Evolutionary conservation across 2,113 vertebrate species (phyloP).

Genomic region (Embiotoca jacksoni): DNA sequence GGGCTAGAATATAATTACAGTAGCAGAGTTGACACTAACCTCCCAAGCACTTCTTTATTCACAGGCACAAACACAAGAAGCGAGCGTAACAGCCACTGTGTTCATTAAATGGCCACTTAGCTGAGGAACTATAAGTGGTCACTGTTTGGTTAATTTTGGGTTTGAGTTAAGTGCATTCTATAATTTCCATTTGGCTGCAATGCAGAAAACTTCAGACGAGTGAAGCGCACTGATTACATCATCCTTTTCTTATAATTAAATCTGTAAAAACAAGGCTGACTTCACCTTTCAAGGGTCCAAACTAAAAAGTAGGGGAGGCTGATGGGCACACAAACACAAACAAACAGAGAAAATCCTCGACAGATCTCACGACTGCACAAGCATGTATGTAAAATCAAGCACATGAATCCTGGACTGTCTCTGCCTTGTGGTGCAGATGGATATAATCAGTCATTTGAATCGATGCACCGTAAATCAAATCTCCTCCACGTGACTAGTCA

Average conservation of each 20-base stretch:
- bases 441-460: slow-evolving; percentile 34
- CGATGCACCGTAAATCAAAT: slow-evolving; percentile 41
- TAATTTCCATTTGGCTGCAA: slow-evolving; percentile 34
- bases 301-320: not conserved
- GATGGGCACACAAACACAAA: not conserved
- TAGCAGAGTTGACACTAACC: slow-evolving; percentile 28
- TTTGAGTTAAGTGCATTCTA: slow-evolving; percentile 31
- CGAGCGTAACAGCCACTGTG: slow-evolving; percentile 30
- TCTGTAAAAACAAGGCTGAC: not conserved
- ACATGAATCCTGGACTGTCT: slow-evolving; percentile 39
- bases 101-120: slow-evolving; percentile 22
- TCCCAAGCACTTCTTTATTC: slow-evolving; percentile 18
- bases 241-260: slow-evolving; percentile 4
- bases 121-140: slow-evolving; percentile 19
- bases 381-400: not conserved
- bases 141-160: slow-evolving; percentile 28
- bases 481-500: slow-evolving; percentile 8
- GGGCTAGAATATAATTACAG: slow-evolving; percentile 56
- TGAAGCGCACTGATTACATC: not conserved
- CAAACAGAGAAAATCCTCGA: slow-evolving; percentile 23
- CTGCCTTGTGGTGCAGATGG: slow-evolving; percentile 1
- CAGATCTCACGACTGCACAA: not conserved
- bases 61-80: slow-evolving; percentile 2
- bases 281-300: not conserved
- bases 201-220: not conserved